Conservation (phyloP, 2,888 invertebrate genomes). For the Xiphydria camelus region DNA sequence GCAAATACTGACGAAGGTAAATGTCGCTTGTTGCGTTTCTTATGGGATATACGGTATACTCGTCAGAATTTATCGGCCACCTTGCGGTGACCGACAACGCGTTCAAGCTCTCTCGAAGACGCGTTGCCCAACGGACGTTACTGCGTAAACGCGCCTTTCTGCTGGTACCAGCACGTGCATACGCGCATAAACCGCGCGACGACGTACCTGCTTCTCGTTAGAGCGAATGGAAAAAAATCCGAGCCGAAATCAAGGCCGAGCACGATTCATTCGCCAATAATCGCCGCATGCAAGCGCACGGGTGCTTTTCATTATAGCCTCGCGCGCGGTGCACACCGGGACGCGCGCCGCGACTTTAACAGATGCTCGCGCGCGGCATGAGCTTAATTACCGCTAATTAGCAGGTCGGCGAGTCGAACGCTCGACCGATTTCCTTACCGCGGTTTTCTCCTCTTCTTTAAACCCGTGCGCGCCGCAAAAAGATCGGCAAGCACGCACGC, state of each 20-base stretch:
- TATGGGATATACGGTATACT: no score
- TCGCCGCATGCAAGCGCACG: slow-evolving; percentile 20
- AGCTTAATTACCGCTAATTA: slow-evolving; percentile 50
- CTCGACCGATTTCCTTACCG: not conserved
- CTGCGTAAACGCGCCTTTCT: no score
- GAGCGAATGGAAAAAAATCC: slow-evolving; percentile 22
- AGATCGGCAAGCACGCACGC: not conserved
- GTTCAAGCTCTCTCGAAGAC: no score
- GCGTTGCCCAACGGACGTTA: no score
- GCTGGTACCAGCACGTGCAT: no score
- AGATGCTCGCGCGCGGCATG: slow-evolving; percentile 7
- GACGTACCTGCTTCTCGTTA: not conserved
- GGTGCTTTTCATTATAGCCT: slow-evolving; percentile 30
- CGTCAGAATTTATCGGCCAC: no score
- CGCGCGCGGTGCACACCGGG: slow-evolving; percentile 30
- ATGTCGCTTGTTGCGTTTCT: no score
- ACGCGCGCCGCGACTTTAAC: no score
- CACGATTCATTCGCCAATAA: no score
- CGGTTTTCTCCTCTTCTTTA: not conserved
- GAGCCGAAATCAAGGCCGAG: slow-evolving; percentile 27
- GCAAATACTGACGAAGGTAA: no score
- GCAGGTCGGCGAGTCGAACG: slow-evolving; percentile 8
- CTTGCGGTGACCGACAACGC: no score
- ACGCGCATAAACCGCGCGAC: no score
- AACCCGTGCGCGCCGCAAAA: not conserved